Percentiles rank a stretch among this genome's conserved stretches.
phyloP scores from a whole-genome alignment of 53 echinoderm and acorn worm species.

The Hippasteria phrygiana region DNA sequence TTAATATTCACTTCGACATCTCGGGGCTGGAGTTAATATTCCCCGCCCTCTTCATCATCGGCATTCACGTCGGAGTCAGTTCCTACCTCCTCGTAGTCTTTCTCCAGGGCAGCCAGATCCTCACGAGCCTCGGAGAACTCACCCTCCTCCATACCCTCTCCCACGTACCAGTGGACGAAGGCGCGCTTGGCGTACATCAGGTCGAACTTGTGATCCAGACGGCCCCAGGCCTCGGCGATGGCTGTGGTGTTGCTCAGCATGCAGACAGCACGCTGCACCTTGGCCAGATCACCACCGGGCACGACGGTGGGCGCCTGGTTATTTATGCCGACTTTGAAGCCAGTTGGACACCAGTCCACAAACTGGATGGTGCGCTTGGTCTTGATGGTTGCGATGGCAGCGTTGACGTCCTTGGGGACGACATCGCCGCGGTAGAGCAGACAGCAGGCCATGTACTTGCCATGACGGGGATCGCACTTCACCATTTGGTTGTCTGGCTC shows the following conservation, averaged over 20 bases:
- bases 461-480: constrained; percentile 95
- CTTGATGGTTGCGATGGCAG: constrained; percentile 82
- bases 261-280: constrained; percentile 97
- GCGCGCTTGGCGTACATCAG: constrained; percentile 99
- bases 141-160: constrained; percentile 99
- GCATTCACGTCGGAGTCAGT: no score
- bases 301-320: constrained; percentile 98
- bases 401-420: constrained; percentile 97
- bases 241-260: constrained; percentile 99
- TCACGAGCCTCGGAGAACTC: constrained; percentile 97
- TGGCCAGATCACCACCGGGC: constrained; percentile 95
- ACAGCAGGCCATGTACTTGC: constrained; percentile 98
- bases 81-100: constrained; percentile 88
- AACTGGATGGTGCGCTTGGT: constrained; percentile 95
- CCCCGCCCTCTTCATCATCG: no score
- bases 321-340: constrained; percentile 98
- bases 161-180: constrained; percentile 98
- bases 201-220: constrained; percentile 98
- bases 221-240: constrained; percentile 97
- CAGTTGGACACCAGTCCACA: constrained; percentile 99
- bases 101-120: constrained; percentile 92
- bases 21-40: no score
- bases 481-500: constrained; percentile 84
- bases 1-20: no score
- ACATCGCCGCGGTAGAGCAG: constrained; percentile 93